These are phyloP conservation scores for Mesembrinibis cayennensis DNA, from an alignment of 2,113 vertebrate genomes.

Conservation along the genomic window DNA sequence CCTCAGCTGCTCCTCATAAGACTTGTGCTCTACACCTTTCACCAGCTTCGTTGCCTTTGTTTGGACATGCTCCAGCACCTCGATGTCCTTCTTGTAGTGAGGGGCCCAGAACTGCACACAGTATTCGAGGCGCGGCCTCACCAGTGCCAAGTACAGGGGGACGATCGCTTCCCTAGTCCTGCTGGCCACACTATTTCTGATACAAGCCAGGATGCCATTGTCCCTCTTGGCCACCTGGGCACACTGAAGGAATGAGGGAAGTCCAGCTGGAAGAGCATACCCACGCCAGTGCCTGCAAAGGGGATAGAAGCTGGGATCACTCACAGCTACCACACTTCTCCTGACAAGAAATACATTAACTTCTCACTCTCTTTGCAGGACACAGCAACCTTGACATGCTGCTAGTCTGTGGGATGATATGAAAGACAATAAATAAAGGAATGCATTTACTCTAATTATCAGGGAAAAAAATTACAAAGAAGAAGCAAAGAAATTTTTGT, in stretches of 20 bases:
- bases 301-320: not conserved
- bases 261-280: not conserved
- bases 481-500: not conserved
- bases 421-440: not conserved
- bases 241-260: not conserved
- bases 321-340: not conserved
- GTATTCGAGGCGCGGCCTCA: too few species aligned
- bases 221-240: too few species aligned
- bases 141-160: too few species aligned
- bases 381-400: not conserved
- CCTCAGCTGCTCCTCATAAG: too few species aligned
- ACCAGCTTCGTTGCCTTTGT: too few species aligned
- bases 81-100: too few species aligned
- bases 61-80: too few species aligned
- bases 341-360: not conserved
- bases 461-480: not conserved
- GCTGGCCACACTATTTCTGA: too few species aligned
- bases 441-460: not conserved
- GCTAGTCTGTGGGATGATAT: not conserved
- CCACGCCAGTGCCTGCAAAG: rapidly evolving
- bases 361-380: not conserved
- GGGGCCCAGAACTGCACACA: too few species aligned
- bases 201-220: too few species aligned
- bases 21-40: too few species aligned
- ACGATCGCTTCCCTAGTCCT: too few species aligned